Evolutionary conservation across 2,888 invertebrate genomes (phyloP).

Genomic region (Cantharis flavilabris): DNA sequence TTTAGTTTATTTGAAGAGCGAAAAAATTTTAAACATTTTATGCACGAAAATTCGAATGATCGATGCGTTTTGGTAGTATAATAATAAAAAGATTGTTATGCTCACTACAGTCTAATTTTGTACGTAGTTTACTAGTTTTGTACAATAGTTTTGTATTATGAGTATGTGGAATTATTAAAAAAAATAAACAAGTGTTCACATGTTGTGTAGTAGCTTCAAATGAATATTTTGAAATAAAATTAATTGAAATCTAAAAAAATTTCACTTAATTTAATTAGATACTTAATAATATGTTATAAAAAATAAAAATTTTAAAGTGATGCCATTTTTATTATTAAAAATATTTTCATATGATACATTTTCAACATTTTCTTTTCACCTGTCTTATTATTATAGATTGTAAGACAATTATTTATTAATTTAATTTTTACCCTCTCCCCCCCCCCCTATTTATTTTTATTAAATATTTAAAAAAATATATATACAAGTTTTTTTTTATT

Average conservation of each 20-base stretch:
- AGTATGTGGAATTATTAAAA: constrained; percentile 43
- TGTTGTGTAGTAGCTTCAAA: constrained; percentile 50
- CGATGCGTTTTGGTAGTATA: constrained; percentile 37
- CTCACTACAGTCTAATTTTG: constrained; percentile 57
- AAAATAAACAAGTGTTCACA: constrained; percentile 43
- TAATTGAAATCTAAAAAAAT: constrained; percentile 9
- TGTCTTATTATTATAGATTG: too few species aligned
- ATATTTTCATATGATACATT: too few species aligned
- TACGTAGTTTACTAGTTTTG: constrained; percentile 64
- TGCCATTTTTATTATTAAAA: neutral
- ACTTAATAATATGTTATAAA: neutral
- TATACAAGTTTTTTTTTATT: too few species aligned
- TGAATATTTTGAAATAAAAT: constrained; percentile 49
- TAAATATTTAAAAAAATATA: too few species aligned
- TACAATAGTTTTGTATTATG: constrained; percentile 61
- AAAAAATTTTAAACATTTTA: constrained; percentile 20
- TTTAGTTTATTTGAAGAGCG: neutral
- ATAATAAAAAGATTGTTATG: constrained; percentile 49
- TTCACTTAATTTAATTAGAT: constrained; percentile 16
- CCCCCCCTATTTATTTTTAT: too few species aligned
- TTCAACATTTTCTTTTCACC: too few species aligned
- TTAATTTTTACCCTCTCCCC: too few species aligned
- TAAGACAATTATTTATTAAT: too few species aligned
- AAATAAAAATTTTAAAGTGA: neutral
- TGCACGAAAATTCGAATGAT: constrained; percentile 41